Evolutionary conservation across 2,113 vertebrate species (phyloP), one percentile per base, ranked within the genome.

Genomic region (Paedocypris sp.): DNA sequence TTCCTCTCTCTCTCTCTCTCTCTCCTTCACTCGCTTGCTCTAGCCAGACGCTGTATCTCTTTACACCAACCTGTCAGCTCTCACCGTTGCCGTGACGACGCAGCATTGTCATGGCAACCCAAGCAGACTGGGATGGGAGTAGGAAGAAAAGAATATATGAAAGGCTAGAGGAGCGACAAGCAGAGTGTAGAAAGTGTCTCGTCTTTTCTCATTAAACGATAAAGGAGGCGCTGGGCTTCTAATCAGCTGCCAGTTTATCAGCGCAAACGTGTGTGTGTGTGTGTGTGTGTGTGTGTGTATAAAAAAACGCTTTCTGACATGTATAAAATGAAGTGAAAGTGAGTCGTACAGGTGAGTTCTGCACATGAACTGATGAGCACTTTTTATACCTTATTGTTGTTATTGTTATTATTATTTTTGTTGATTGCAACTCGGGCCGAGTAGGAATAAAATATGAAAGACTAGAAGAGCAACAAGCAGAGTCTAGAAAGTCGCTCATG

Each of bases 31-130:
- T 38, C 68, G 68, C 64, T 65, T 25, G 70, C 62, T 72, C 57
- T 51, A 75, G 54, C 59, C 46, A 28, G 25, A 41, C 70, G 67
- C 74, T 68, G 67, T 70, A 71, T 75, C 66, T 75, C 73, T 68
- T 73, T 68, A 68, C 73, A 63, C 76, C 77, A 78, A 78, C 76
- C 64, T 66, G 69, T 75, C 79, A 78, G 75, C 78, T 73, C 67
- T 53, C 19, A 9, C 47, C 29, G 76, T 81, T 79, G 74, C 80
- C 63, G 57, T 73, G 75, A 68, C 57, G 26, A 69, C 67, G 12
- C 53, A 69, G 64, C 19, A 74, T 85, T 62, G 70, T 69, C 82
- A 81, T 75, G 73, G 79, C 71, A 81, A 85, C 82, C 69, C 52
- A 66, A 57, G 69, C 43, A 54, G 75, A 76, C 72, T 59, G 48